Conservation (phyloP, 2,797 vertebrate genomes). For the Acanthiza pusilla region DNA sequence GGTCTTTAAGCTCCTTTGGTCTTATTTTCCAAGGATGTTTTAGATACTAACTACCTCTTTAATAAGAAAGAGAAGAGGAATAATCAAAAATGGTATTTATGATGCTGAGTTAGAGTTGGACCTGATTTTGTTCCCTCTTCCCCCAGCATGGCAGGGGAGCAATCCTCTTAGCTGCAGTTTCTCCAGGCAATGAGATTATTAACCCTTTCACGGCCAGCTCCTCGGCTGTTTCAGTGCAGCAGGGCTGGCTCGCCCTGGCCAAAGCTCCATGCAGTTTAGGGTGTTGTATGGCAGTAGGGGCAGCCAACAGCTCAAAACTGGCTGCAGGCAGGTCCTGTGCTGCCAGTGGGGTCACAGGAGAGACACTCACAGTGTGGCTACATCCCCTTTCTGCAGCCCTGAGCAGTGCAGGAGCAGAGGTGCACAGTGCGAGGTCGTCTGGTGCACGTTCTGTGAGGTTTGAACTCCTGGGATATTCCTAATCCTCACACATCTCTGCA, state of each 20-base stretch:
- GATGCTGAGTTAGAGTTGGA: background rate
- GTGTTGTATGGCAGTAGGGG: background rate
- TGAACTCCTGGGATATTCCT: background rate
- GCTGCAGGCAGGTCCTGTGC: background rate
- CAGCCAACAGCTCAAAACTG: background rate
- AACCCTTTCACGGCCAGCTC: background rate
- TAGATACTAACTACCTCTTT: background rate
- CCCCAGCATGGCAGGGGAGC: background rate
- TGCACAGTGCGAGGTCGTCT: background rate
- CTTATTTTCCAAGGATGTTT: background rate
- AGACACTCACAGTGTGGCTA: background rate
- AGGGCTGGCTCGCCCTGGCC: background rate
- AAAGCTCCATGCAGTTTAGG: background rate
- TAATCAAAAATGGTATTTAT: background rate
- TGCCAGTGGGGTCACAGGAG: background rate
- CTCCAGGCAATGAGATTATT: background rate
- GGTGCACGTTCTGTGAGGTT: background rate
- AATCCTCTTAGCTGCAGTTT: constrained; percentile 13
- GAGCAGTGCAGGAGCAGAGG: background rate
- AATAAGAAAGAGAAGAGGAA: background rate
- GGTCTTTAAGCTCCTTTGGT: background rate
- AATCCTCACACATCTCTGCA: background rate
- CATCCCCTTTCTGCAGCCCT: background rate
- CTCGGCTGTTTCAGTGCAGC: background rate
- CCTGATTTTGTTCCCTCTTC: background rate